Base-by-base conservation (phyloP, 1,140 invertebrate species). In the Pseudomyrmex concolor region DNA sequence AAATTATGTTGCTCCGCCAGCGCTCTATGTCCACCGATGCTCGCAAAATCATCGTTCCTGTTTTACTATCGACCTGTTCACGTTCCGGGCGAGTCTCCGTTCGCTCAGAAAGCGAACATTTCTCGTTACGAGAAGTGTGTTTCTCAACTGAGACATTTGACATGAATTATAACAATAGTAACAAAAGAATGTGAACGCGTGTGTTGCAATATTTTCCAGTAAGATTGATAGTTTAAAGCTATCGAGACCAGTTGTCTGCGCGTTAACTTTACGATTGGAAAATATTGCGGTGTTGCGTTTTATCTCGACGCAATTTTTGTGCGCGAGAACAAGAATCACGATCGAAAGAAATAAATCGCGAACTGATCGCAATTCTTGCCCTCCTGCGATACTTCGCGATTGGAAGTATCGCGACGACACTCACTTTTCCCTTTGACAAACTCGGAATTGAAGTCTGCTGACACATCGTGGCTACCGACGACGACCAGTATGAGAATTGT, bases 361-460 rank as follows among this genome's bases (percentile, higher is more conserved):
- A n/a, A 10, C 10, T 0, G 13, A 45, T 60, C 25, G n/a, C 15
- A 54, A 76, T 68, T 45, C 10, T 34, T 34, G 34, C 34, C 34
- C 13, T 12, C 2, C 17, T 25, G 25, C 34, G 25, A 17, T 15
- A 54, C 51, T 50, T 17, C 50, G n/a, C 51, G 13, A 50, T 50
- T 45, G 64, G 45, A 63, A 68, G 64, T 67, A 3, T 54, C 12
- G 55, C 19, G 9, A 4, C 15, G 9, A 82, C 66, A 94, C 95
- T 95, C 90, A 95, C 95, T 95, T 94, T 95, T 95, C 85, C 94
- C 94, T 91, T 95, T 95, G 91, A 95, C 95, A 89, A 95, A 95
- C 84, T 95, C 95, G 64, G 95, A 95, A 81, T 92, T 94, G 88
- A 93, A 91, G 74, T 94, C 94, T 72, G 92, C 90, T n/a, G 87